A percentile compares a stretch with the other conserved stretches of the same genome.
Evolutionary conservation across 2,797 vertebrate genomes (phyloP).

Genomic region (Dendrocincla tyrannina): DNA sequence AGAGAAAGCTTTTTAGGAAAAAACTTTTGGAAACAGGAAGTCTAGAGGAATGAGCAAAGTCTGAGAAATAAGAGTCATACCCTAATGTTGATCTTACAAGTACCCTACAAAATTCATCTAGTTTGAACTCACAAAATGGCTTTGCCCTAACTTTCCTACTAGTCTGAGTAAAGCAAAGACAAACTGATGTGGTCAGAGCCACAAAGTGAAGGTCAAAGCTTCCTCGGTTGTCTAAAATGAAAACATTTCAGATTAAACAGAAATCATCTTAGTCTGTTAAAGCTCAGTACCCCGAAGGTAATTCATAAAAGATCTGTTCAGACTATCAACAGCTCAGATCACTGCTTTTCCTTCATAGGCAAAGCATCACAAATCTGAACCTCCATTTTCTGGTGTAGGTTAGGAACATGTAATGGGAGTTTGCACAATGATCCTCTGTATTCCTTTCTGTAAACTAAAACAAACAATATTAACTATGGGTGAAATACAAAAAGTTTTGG

Average conservation of each 20-base stretch:
- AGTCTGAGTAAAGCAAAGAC: background rate
- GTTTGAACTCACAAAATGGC: background rate
- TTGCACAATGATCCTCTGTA: background rate
- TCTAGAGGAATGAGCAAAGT: background rate
- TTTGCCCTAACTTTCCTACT: background rate
- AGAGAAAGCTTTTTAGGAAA: background rate
- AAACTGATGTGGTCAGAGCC: background rate
- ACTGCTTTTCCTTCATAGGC: background rate
- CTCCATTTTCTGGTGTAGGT: background rate
- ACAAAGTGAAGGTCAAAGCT: background rate
- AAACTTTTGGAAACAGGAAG: background rate
- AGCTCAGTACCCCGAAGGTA: background rate
- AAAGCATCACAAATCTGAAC: background rate
- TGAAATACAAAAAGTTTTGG: background rate
- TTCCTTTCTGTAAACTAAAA: background rate
- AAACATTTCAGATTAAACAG: background rate
- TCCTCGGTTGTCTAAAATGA: background rate
- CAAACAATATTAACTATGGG: background rate
- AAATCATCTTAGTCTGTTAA: background rate
- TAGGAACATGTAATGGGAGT: background rate
- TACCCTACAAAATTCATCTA: background rate
- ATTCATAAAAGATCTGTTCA: background rate
- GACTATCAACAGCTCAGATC: background rate
- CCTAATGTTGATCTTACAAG: background rate
- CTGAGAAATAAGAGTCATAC: slow-evolving; percentile 10